Evolutionary conservation across 1,140 invertebrate genomes (phyloP), one percentile per base, ranked within the genome.

Genomic region (Zaprionus capensis): DNA sequence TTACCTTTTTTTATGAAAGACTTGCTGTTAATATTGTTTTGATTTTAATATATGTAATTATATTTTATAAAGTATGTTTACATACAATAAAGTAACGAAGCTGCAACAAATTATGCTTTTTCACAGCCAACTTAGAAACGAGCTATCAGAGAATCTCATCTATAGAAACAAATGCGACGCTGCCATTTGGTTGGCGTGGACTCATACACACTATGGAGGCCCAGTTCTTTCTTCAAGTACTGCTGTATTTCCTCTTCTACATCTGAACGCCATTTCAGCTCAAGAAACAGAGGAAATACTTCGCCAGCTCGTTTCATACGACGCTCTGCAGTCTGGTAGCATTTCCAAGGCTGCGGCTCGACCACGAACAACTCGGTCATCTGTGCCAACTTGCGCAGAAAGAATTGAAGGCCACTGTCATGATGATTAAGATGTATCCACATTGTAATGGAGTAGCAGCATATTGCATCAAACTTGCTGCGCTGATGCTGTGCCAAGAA

Each of bases 361-460:
- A 97, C 93, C 2, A 97, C 93, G 9, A 97, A 85, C 41, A 95
- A 93, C 44, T 94, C 93, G 1, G 94, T 91, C 11, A 94, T 69
- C 20, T 87, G 68, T 56, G 94, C 94, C 4, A 96, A 91, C 20
- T 93, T 93, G 15, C 93, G 72, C 11, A 97, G 91, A 92, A 96
- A 96, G 6, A 91, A 64, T 58, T 93, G 82, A 15, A 97, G 90
- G 1, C 96, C 96, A 5, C 93, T 90, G 94, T 97, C 97, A 14
- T 96, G 96, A 92, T 96, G 93, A 91, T 97, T 97, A 26, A 97
- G 84, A 92, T 97, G 97, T 77, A 97, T 96, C 97, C 97, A 97
- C 96, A 97, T 97, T 15, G 96, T 97, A 14, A 97, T 94, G 17
- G 96, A 97, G 92, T 97, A 97, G 87, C 96, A 96, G 91, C 96